These are phyloP conservation scores for Mobula birostris DNA, from an alignment of 2,113 vertebrate genomes.

Conservation along the genomic window DNA sequence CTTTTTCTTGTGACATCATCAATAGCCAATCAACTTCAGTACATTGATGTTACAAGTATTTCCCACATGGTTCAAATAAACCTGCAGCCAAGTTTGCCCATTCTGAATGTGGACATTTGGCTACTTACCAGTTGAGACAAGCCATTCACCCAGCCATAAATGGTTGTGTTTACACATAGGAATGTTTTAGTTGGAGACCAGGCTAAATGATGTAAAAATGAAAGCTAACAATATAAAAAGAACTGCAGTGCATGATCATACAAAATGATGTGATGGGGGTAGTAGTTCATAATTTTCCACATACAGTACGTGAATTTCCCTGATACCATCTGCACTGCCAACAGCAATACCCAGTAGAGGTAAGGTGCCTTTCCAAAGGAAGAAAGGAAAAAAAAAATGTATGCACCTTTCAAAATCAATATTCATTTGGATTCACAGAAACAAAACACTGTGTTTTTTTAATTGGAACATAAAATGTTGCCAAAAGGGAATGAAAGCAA, in stretches of 20 bases:
- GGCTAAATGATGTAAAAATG: background rate
- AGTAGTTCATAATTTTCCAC: background rate
- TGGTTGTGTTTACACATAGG: background rate
- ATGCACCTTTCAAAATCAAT: background rate
- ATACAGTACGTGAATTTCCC: background rate
- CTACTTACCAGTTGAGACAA: background rate
- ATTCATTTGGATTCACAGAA: background rate
- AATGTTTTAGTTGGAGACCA: conserved; percentile 5
- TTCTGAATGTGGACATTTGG: background rate
- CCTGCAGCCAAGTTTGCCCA: background rate
- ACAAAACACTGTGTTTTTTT: background rate
- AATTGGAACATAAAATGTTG: background rate
- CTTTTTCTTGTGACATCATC: background rate
- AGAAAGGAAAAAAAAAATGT: background rate
- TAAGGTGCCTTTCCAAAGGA: background rate
- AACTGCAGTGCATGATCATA: background rate
- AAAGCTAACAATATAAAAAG: background rate
- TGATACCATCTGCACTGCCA: background rate
- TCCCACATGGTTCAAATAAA: background rate
- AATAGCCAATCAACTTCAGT: background rate
- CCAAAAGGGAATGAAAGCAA: background rate
- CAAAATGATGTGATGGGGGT: background rate
- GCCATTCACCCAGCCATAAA: background rate
- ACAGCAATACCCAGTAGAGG: background rate
- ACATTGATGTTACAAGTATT: background rate